These are phyloP conservation scores for Ochropleura leucogaster DNA, from an alignment of 2,888 invertebrate species.

Conservation along the genomic window DNA sequence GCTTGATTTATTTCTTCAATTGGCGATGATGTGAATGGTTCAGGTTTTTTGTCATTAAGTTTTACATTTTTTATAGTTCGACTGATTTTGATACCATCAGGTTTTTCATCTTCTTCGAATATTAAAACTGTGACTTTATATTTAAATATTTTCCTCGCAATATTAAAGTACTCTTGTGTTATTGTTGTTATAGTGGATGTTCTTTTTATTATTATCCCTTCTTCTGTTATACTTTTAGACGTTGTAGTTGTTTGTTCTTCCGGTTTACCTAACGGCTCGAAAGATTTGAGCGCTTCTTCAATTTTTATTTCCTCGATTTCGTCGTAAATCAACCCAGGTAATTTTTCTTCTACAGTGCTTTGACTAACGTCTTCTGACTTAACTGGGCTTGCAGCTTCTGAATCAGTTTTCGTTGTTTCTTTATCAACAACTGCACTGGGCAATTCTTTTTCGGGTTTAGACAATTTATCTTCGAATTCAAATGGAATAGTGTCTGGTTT, in stretches of 20 bases:
- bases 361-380: slow-evolving; percentile 38
- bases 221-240: slow-evolving; percentile 9
- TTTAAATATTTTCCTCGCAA: slow-evolving; percentile 11
- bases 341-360: slow-evolving; percentile 38
- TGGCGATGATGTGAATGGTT: not conserved
- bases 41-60: slow-evolving; percentile 20
- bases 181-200: slow-evolving; percentile 19
- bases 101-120: slow-evolving; percentile 12
- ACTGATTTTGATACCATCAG: slow-evolving; percentile 18
- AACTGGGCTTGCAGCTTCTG: slow-evolving; percentile 16
- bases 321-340: slow-evolving; percentile 21
- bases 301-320: slow-evolving; percentile 28
- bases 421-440: slow-evolving; percentile 15
- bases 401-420: not conserved
- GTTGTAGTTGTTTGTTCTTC: slow-evolving; percentile 23
- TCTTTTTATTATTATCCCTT: slow-evolving; percentile 13
- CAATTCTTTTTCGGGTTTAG: not conserved
- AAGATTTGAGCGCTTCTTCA: slow-evolving; percentile 23
- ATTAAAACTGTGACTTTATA: slow-evolving; percentile 33
- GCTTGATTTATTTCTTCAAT: not conserved
- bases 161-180: slow-evolving; percentile 16
- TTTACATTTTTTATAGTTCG: slow-evolving; percentile 9
- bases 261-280: slow-evolving; percentile 5
- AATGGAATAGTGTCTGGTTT: slow-evolving; percentile 41
- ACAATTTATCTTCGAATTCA: slow-evolving; percentile 42